phyloP scores from a whole-genome alignment of 2,113 vertebrate species.

The Elephantulus edwardii region DNA sequence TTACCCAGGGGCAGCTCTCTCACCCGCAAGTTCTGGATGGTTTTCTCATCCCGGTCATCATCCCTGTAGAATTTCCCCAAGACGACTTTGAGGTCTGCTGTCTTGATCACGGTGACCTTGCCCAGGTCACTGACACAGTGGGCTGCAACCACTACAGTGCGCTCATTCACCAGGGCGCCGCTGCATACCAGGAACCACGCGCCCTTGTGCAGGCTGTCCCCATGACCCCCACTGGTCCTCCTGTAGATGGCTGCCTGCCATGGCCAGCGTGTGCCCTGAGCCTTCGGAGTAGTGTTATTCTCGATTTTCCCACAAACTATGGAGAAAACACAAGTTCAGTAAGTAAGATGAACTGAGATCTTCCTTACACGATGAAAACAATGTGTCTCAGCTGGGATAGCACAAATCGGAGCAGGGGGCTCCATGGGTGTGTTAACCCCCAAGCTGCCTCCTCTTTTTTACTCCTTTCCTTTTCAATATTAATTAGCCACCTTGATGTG shows the following conservation, averaged over 20 bases:
- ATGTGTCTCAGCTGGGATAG: not conserved
- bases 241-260: slow-evolving; percentile 97
- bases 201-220: slow-evolving; percentile 82
- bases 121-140: slow-evolving; percentile 96
- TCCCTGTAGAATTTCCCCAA: slow-evolving; percentile 94
- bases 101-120: slow-evolving; percentile 89
- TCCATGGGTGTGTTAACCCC: not conserved
- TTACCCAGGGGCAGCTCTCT: too few relatives aligned
- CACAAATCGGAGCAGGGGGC: not conserved
- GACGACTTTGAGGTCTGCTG: slow-evolving; percentile 91
- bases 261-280: slow-evolving; percentile 89
- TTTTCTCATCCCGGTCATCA: slow-evolving; percentile 90
- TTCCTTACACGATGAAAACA: not conserved
- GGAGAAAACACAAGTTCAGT: slow-evolving; percentile 65
- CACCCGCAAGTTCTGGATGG: slow-evolving; percentile 92
- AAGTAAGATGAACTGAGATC: not conserved
- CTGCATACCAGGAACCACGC: slow-evolving; percentile 96
- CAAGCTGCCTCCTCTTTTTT: not conserved
- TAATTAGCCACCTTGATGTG: not conserved
- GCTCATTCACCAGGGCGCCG: slow-evolving; percentile 95
- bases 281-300: slow-evolving; percentile 87
- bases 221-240: slow-evolving; percentile 79
- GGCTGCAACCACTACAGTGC: slow-evolving; percentile 93
- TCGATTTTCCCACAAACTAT: slow-evolving; percentile 95
- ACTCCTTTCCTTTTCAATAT: not conserved